phyloP scores from a whole-genome alignment of 1,140 invertebrate species.

The Galleria mellonella region DNA sequence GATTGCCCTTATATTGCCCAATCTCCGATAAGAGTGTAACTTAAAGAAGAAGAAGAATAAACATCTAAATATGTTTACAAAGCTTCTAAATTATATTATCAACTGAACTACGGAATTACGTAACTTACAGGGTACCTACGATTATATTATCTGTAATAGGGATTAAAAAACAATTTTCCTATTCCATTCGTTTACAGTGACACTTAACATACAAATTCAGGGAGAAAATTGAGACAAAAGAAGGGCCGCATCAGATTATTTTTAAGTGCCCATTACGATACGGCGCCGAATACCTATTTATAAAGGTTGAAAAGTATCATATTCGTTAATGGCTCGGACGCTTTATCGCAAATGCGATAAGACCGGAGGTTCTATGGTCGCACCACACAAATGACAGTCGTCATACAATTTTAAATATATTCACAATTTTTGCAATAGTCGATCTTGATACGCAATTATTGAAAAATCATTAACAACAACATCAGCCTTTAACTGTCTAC shows the following conservation, averaged over 20 bases:
- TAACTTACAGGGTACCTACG: too few species aligned
- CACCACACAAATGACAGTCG: constrained; percentile 1
- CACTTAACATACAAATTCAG: too few species aligned
- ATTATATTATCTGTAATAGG: too few species aligned
- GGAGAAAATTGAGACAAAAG: neutral
- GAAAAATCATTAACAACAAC: too few species aligned
- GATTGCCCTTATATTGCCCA: too few species aligned
- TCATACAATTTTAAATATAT: neutral
- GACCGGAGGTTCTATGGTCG: neutral
- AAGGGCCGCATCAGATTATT: constrained; percentile 4
- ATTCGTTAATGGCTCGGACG: constrained; percentile 1
- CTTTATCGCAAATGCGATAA: constrained; percentile 4
- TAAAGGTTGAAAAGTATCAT: constrained; percentile 6
- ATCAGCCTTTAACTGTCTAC: neutral
- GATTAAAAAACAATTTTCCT: too few species aligned
- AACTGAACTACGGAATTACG: too few species aligned
- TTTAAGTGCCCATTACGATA: constrained; percentile 7
- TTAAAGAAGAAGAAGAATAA: too few species aligned
- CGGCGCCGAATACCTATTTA: constrained; percentile 4
- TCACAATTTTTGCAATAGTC: neutral
- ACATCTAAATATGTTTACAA: too few species aligned
- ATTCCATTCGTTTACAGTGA: too few species aligned
- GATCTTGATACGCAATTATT: neutral
- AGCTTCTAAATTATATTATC: too few species aligned
- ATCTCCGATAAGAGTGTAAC: too few species aligned